Evolutionary conservation across 2,113 vertebrate genomes (phyloP).

Genomic region (Thryonomys swinderianus): DNA sequence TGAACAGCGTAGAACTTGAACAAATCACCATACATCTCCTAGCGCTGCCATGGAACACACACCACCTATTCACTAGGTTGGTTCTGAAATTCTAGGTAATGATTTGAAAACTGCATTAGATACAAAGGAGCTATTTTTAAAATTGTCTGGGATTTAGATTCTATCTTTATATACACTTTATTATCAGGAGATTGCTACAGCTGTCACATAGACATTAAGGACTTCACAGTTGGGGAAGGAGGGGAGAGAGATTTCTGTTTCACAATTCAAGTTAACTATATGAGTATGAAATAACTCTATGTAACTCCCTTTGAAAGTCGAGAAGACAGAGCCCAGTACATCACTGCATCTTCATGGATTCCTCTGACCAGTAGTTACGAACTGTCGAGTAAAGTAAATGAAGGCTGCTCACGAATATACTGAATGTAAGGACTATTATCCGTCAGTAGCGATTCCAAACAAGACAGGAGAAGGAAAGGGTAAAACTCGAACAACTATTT

Average conservation of each 20-base stretch:
- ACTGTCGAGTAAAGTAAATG: background rate
- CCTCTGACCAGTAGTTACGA: constrained; percentile 34
- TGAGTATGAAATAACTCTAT: background rate
- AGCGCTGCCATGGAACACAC: rapidly evolving
- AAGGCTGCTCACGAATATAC: background rate
- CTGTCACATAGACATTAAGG: background rate
- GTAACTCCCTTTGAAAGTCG: constrained; percentile 5
- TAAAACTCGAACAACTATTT: background rate
- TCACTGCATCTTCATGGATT: background rate
- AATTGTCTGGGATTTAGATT: background rate
- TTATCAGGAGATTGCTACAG: background rate
- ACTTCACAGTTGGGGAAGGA: background rate
- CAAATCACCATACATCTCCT: background rate
- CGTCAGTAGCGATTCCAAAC: background rate
- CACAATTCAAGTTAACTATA: background rate
- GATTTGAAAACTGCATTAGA: background rate
- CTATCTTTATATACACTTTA: background rate
- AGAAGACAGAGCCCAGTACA: constrained; percentile 15
- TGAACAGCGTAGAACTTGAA: background rate
- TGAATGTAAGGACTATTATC: background rate
- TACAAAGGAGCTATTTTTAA: background rate
- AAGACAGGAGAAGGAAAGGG: background rate
- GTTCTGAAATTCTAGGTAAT: background rate
- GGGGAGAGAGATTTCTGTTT: background rate
- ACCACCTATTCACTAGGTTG: background rate